phyloP scores from a whole-genome alignment of 2,113 vertebrate genomes.

The Orthonyx spaldingii region DNA sequence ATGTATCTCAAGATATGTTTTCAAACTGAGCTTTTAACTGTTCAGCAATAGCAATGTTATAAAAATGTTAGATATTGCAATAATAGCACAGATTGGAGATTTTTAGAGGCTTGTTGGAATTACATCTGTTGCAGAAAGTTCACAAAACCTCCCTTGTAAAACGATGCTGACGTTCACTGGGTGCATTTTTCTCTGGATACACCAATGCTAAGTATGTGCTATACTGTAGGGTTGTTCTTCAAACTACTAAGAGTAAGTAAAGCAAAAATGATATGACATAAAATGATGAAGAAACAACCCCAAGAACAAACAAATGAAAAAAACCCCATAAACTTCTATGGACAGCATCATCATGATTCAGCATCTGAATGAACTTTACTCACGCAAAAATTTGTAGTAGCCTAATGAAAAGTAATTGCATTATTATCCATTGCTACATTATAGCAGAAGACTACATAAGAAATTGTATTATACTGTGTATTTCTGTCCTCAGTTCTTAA shows the following conservation, averaged over 20 bases:
- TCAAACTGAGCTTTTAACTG: not conserved
- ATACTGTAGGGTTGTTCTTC: not conserved
- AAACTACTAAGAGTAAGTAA: not conserved
- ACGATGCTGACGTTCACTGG: not conserved
- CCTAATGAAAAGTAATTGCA: not conserved
- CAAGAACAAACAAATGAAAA: not conserved
- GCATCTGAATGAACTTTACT: not conserved
- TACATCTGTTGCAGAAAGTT: not conserved
- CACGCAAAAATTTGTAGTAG: not conserved
- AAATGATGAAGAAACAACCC: not conserved
- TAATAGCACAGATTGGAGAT: not conserved
- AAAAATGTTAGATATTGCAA: not conserved
- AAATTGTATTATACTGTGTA: not conserved
- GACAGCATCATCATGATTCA: not conserved
- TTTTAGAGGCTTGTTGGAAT: not conserved
- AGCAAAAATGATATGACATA: not conserved
- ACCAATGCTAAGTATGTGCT: rapidly evolving
- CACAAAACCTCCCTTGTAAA: not conserved
- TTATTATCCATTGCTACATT: not conserved
- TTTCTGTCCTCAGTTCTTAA: not conserved
- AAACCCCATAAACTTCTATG: rapidly evolving
- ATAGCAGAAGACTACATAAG: not conserved
- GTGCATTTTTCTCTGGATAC: not conserved
- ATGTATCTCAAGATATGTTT: not conserved
- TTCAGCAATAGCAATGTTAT: not conserved